These are phyloP conservation scores for Nanger granti DNA, from an alignment of 2,113 vertebrate species.

Conservation along the genomic window DNA sequence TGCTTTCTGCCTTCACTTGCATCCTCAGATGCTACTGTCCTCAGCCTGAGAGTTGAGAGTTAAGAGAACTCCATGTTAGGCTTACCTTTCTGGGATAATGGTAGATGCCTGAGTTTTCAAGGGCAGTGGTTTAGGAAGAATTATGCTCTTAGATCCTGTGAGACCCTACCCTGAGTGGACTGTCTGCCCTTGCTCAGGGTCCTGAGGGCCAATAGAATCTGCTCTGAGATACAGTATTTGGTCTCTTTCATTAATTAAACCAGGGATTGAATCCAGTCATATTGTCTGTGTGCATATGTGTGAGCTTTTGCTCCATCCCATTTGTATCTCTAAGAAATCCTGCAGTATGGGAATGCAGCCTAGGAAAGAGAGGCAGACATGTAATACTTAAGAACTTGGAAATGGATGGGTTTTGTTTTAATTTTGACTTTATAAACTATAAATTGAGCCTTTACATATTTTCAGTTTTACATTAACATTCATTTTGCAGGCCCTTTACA, in stretches of 20 bases:
- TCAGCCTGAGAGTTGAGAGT: background rate
- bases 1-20: background rate
- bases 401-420: background rate
- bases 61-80: background rate
- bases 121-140: background rate
- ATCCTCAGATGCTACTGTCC: background rate
- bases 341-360: background rate
- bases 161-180: background rate
- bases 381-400: background rate
- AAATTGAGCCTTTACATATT: background rate
- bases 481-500: background rate
- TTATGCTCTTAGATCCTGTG: background rate
- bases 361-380: background rate
- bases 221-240: background rate
- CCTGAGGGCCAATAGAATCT: background rate
- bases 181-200: background rate
- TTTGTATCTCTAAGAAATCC: background rate
- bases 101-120: background rate
- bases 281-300: background rate
- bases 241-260: background rate
- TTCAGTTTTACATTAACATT: conserved; percentile 9
- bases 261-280: background rate
- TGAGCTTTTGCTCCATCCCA: background rate
- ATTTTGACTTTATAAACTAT: background rate
- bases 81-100: background rate